phyloP scores from a whole-genome alignment of 2,113 vertebrate genomes.

The Archilochus colubris region DNA sequence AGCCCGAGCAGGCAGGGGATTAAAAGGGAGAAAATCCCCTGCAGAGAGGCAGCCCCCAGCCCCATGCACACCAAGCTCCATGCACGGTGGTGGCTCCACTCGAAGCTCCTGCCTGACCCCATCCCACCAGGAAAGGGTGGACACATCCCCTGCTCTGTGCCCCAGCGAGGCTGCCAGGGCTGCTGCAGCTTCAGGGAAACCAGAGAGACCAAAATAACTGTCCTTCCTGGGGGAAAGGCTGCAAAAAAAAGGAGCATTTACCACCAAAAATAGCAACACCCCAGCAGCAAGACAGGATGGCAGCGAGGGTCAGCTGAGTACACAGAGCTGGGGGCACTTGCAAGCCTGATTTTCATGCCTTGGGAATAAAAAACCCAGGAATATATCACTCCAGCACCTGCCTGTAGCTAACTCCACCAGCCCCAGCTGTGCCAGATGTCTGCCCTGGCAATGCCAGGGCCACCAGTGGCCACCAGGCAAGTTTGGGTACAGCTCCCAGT shows the following conservation, averaged over 20 bases:
- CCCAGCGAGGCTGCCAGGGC: neutral
- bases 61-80: accelerated
- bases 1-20: neutral
- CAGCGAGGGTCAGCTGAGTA: neutral
- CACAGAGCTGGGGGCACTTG: neutral
- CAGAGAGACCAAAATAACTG: accelerated
- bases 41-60: neutral
- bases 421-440: accelerated
- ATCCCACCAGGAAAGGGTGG: neutral
- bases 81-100: neutral
- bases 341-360: neutral
- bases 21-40: constrained; percentile 13
- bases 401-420: neutral
- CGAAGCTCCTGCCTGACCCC: neutral
- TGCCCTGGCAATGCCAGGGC: neutral
- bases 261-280: neutral
- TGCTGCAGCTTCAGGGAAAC: neutral
- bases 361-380: neutral
- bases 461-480: accelerated
- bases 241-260: neutral
- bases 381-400: neutral
- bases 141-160: neutral
- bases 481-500: neutral
- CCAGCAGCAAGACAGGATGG: neutral
- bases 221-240: neutral